Base-by-base conservation (phyloP, 1,140 invertebrate genomes). In the Pseudoatta argentina region DNA sequence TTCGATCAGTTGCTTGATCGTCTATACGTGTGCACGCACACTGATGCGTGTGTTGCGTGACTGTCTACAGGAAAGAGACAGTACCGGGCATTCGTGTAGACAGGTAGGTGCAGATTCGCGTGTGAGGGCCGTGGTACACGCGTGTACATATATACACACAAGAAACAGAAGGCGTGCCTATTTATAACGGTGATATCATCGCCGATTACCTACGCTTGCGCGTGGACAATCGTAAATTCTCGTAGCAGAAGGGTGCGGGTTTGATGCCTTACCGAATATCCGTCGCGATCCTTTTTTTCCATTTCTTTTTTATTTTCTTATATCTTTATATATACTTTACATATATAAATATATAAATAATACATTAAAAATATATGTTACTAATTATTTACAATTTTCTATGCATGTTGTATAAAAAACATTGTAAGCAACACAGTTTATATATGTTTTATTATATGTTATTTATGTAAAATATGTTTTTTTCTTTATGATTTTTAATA, bases 101-200 rank as follows among this genome's bases (percentile, higher is more conserved):
- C 88, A 91, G 86, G 89, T 91, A 91, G 89, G 89, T 87, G 85
- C 85, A 57, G 57, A 67, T 44, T 16, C 59, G 55, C 85, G 76
- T 53, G 71, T 72, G 89, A 61, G 86, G 30, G 51, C n/a, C 34
- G 59, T 51, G 66, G 55, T 59, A 63, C 18, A 75, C 64, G 59
- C 82, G 30, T 16, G 78, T 77, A 86, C 69, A 89, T 87, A 82
- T 81, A 85, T 79, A 57, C 55, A 88, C 63, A 77, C 61, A 55
- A 39, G 87, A 91, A 91, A 93, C 91, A 93, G 92, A 92, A 94
- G 93, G 94, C 90, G 93, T 94, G 88, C 88, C 94, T 95, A 95
- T 94, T 95, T 94, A 94, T 92, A 94, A 94, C 90, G 92, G 91
- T 95, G 94, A 95, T 94, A 94, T 94, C 94, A 94, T 94, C 93